phyloP scores from a whole-genome alignment of 2,797 vertebrate species.

The Apogon hyalosoma region DNA sequence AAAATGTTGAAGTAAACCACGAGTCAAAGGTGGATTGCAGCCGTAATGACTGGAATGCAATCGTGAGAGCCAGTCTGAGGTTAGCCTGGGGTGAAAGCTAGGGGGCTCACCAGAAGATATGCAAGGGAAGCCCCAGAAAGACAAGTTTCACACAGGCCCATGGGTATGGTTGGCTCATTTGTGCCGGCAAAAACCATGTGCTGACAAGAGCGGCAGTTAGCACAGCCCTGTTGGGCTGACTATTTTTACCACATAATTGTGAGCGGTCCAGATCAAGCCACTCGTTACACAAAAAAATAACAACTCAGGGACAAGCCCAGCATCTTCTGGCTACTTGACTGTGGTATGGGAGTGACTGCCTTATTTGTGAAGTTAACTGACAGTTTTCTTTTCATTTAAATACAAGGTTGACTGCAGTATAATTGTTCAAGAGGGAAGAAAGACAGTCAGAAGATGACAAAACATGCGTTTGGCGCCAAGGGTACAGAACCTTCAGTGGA shows the following conservation, averaged over 20 bases:
- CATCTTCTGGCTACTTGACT: constrained; percentile 82
- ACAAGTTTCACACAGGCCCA: constrained; percentile 65
- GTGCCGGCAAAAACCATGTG: constrained; percentile 76
- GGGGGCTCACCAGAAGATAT: constrained; percentile 58
- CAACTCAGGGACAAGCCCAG: constrained; percentile 80
- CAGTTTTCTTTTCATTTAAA: constrained; percentile 85
- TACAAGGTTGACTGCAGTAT: constrained; percentile 81
- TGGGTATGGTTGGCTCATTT: constrained; percentile 55
- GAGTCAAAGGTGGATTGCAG: constrained; percentile 32
- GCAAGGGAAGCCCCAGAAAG: constrained; percentile 75
- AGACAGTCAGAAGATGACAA: constrained; percentile 72
- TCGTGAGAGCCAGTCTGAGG: constrained; percentile 47
- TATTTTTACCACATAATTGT: constrained; percentile 86
- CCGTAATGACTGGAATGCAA: constrained; percentile 41
- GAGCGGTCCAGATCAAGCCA: constrained; percentile 80
- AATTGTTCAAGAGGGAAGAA: constrained; percentile 77
- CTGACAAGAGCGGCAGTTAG: constrained; percentile 77
- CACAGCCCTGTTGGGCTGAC: constrained; percentile 70
- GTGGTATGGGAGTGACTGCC: constrained; percentile 83
- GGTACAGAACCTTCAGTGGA: constrained; percentile 54
- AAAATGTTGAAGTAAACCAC: constrained; percentile 24
- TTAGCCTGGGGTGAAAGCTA: constrained; percentile 47
- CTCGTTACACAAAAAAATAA: constrained; percentile 80
- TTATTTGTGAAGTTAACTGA: constrained; percentile 85
- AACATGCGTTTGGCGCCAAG: constrained; percentile 78